Conservation (phyloP, 2,797 vertebrate species). For the Odontamblyopus rebecca region DNA sequence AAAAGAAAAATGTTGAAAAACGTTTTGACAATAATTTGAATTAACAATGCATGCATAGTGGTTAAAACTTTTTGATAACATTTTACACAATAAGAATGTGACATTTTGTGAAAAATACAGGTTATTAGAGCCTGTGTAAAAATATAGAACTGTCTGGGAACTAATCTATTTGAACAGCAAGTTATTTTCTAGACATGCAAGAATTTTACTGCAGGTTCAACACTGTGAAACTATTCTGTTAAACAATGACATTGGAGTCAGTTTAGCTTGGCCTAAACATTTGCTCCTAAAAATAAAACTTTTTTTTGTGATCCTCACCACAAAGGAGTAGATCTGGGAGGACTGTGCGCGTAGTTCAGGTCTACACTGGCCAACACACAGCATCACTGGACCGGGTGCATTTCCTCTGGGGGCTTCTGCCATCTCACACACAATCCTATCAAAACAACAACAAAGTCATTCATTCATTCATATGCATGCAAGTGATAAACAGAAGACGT, state of each 20-base stretch:
- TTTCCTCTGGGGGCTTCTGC: slow-evolving; percentile 78
- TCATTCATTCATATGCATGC: slow-evolving; percentile 24
- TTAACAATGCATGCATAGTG: too few species aligned
- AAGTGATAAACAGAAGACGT: slow-evolving; percentile 31
- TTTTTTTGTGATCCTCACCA: slow-evolving; percentile 80
- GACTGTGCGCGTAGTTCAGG: slow-evolving; percentile 90
- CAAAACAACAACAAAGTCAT: slow-evolving; percentile 28
- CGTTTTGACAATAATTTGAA: too few species aligned
- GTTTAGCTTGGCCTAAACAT: background rate
- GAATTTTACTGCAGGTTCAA: background rate
- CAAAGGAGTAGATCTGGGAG: slow-evolving; percentile 87
- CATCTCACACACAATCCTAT: slow-evolving; percentile 96
- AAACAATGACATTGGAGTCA: background rate
- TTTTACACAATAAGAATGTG: too few species aligned
- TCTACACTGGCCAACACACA: slow-evolving; percentile 92
- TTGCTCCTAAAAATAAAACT: background rate
- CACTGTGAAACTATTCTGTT: background rate
- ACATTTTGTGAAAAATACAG: background rate
- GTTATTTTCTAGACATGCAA: background rate
- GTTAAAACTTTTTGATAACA: too few species aligned
- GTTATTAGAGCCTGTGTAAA: background rate
- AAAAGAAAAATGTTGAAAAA: too few species aligned
- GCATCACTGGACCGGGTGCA: slow-evolving; percentile 85
- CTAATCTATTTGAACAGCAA: background rate
- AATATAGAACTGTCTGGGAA: background rate